Evolutionary conservation across 2,113 vertebrate species (phyloP).

Genomic region (Pongo abelii): DNA sequence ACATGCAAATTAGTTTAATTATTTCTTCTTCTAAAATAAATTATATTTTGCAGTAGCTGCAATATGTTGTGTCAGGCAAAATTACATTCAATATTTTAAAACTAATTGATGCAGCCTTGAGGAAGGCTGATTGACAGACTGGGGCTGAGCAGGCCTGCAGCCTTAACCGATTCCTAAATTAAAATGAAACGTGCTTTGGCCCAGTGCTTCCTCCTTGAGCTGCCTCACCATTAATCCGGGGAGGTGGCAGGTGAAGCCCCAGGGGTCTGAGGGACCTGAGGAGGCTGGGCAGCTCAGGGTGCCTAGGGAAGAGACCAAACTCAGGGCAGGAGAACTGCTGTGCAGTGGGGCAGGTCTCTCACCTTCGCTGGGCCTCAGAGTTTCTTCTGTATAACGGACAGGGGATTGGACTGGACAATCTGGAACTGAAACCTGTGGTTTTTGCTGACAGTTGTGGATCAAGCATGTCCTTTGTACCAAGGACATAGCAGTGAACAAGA

Average conservation of each 20-base stretch:
- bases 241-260: conserved; percentile 73
- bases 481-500: neutral
- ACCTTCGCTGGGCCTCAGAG: neutral
- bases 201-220: conserved; percentile 81
- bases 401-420: neutral
- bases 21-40: conserved; percentile 92
- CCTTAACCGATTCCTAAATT: conserved; percentile 85
- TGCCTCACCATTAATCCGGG: conserved; percentile 77
- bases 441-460: conserved; percentile 27
- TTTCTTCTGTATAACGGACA: neutral
- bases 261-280: neutral
- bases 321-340: neutral
- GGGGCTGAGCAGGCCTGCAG: conserved; percentile 82
- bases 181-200: conserved; percentile 85
- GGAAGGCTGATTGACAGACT: conserved; percentile 88
- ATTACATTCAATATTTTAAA: conserved; percentile 93
- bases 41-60: conserved; percentile 91
- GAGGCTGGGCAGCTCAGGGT: neutral
- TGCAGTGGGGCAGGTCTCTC: neutral
- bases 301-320: neutral
- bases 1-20: conserved; percentile 92
- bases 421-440: neutral
- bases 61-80: conserved; percentile 91
- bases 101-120: conserved; percentile 91
- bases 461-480: conserved; percentile 17